Conservation (phyloP, 2,113 vertebrate genomes). For the Cyrtonyx montezumae region DNA sequence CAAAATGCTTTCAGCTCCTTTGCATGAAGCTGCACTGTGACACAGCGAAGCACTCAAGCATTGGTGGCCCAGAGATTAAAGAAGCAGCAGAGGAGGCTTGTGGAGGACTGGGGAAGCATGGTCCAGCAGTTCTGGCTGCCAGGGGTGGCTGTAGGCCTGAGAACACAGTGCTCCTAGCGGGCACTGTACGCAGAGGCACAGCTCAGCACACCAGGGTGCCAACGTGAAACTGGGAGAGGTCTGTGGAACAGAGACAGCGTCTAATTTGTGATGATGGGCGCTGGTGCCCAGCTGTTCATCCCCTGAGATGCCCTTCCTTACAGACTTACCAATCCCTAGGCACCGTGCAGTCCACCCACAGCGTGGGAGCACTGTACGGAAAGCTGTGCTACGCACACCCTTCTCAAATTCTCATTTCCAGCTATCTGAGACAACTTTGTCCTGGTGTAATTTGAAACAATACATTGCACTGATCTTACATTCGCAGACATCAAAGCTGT, state of each 20-base stretch:
- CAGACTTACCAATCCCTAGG: neutral
- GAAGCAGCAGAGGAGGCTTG: neutral
- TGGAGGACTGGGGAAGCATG: neutral
- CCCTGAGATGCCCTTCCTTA: too few relatives aligned
- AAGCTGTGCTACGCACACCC: neutral
- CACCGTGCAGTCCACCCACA: neutral
- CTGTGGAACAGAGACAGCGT: neutral
- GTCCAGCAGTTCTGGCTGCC: neutral
- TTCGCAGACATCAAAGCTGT: neutral
- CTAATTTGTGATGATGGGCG: neutral
- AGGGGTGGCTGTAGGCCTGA: neutral
- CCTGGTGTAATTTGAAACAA: neutral
- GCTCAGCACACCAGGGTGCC: neutral
- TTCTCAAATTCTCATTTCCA: neutral
- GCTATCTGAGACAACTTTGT: neutral
- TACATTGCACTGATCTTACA: rapidly evolving
- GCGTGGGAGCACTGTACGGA: neutral
- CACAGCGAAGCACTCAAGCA: neutral
- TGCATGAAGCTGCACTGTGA: neutral
- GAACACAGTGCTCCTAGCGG: neutral
- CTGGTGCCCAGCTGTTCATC: neutral
- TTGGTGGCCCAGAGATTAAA: neutral
- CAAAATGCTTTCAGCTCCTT: neutral
- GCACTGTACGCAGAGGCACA: rapidly evolving
- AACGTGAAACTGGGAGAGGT: neutral